phyloP scores from a whole-genome alignment of 2,888 invertebrate genomes.

The Onthophagus sagittarius region DNA sequence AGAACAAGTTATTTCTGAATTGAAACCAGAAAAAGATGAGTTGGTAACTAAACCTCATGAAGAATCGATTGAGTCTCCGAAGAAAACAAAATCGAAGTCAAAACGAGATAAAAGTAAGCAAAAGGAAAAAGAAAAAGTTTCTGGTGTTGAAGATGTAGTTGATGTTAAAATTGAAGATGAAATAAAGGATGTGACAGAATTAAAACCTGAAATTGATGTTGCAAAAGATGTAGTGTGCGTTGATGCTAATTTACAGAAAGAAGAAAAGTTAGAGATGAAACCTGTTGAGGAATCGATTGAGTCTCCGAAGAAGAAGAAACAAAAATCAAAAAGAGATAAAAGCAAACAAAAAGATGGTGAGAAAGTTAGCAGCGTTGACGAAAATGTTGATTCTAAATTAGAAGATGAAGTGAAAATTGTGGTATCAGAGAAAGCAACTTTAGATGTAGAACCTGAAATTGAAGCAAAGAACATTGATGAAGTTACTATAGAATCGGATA shows the following conservation, averaged over 20 bases:
- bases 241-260: too few relatives aligned
- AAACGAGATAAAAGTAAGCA: not conserved
- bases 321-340: not conserved
- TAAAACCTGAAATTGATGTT: too few relatives aligned
- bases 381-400: too few relatives aligned
- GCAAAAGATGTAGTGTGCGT: too few relatives aligned
- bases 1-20: too few relatives aligned
- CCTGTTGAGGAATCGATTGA: too few relatives aligned
- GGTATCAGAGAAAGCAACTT: not conserved
- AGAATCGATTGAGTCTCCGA: not conserved
- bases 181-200: not conserved
- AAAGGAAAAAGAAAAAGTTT: too few relatives aligned
- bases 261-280: too few relatives aligned
- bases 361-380: not conserved
- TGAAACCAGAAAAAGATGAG: slow-evolving; percentile 2
- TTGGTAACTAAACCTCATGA: not conserved
- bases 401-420: too few relatives aligned
- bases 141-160: not conserved
- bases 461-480: not conserved
- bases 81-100: not conserved
- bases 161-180: not conserved
- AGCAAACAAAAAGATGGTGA: slow-evolving; percentile 3
- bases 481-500: not conserved
- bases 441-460: not conserved
- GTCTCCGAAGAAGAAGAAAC: not conserved